Conservation (phyloP, 1,140 invertebrate genomes). For the Manduca sexta region DNA sequence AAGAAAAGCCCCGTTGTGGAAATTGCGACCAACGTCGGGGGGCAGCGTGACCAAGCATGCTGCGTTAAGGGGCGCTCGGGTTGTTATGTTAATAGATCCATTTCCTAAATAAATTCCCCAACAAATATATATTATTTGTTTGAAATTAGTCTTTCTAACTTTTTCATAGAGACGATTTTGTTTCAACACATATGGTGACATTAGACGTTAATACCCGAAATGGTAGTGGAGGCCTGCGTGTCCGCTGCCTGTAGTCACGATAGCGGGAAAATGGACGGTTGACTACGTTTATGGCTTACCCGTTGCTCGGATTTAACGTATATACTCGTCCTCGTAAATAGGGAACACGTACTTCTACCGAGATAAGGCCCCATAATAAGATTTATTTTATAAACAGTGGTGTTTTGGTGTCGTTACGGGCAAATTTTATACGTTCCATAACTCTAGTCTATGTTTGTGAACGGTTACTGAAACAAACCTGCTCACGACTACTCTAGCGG, state of each 20-base stretch:
- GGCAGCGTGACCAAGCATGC: slow-evolving; percentile 69
- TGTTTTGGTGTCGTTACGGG: slow-evolving; percentile 17
- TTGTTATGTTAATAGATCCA: slow-evolving; percentile 65
- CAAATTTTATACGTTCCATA: slow-evolving; percentile 16
- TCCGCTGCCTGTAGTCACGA: slow-evolving; percentile 54
- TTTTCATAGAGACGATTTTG: background rate
- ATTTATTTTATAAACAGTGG: slow-evolving; percentile 40
- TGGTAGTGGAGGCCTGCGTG: slow-evolving; percentile 43
- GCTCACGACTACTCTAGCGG: too few species aligned
- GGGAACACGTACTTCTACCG: slow-evolving; percentile 29
- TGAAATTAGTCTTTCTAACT: slow-evolving; percentile 17
- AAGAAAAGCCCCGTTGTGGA: slow-evolving; percentile 45
- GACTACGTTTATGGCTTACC: slow-evolving; percentile 66
- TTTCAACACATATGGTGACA: background rate
- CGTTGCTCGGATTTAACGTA: slow-evolving; percentile 53
- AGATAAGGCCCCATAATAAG: slow-evolving; percentile 48
- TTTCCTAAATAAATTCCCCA: background rate
- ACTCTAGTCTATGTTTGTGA: background rate
- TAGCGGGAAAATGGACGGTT: slow-evolving; percentile 68
- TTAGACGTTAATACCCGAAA: background rate
- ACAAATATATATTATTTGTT: background rate
- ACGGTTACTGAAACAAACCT: background rate
- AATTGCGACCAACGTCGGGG: slow-evolving; percentile 61
- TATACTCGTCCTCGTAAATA: slow-evolving; percentile 47
- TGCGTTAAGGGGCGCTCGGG: slow-evolving; percentile 63